Base-by-base conservation (phyloP, 2,113 vertebrate genomes). In the Chloropsis hardwickii region DNA sequence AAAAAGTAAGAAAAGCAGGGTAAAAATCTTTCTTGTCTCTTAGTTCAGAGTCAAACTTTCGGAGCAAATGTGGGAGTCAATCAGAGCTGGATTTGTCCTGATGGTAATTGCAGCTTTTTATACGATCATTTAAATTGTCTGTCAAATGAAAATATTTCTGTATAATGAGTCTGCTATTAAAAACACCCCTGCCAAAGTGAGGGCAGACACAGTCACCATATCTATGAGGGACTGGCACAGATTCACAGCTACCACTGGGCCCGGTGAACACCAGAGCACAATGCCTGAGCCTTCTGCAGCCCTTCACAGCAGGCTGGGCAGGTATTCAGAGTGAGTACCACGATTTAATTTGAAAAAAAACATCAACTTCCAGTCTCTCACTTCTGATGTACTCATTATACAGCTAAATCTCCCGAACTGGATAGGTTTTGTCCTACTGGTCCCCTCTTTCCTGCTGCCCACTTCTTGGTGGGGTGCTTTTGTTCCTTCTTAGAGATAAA, bases 351-450 rank as follows among this genome's bases (percentile, higher is more conserved):
- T 91, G 57, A 37, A 70, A 89, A 86, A 91, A 92, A 42, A 6
- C 7, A 79, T n/a, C 53, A 28, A 69, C 53, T 85, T 89, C 77
- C 66, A 81, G 69, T 76, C 95, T 88, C 61, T 93, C 80, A 64
- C 82, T 94, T 97, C 91, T 97, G 82, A 97, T 94, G 88, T 97
- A 96, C 90, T 97, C 95, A 97, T 97, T 97, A 97, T 92, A 97
- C 33, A 51, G 83, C 92, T 97, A 94, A 50, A 97, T 95, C 90
- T 96, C 91, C 92, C 4, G 35, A 92, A 83, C 78, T 78, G 37
- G 61, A 72, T 47, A 60, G 87, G 62, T 85, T 93, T 93, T 90
- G 42, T 88, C 79, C 79, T 80, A 56, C 85, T 66, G 37, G 40
- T 86, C n/a, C 35, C 37, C 37, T 87, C 85, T 82, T 88, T 91